These are phyloP conservation scores for Rynchops niger DNA, from an alignment of 2,113 vertebrate species.

Conservation along the genomic window DNA sequence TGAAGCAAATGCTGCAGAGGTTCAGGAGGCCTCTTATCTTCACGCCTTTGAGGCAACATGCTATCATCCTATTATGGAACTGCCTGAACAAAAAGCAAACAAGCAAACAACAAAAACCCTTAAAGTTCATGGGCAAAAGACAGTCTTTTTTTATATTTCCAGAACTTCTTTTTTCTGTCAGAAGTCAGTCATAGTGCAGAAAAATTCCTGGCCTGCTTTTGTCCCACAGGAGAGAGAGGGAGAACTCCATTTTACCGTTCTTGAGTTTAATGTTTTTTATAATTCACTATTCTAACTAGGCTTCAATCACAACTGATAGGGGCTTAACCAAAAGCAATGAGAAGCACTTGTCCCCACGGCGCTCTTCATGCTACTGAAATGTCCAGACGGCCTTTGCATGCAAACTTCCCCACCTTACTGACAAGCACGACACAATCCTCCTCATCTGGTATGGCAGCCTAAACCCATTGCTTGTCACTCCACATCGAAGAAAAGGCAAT, in stretches of 20 bases:
- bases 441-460: background rate
- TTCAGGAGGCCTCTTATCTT: background rate
- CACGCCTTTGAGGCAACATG: background rate
- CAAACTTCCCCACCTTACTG: background rate
- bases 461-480: slow-evolving; percentile 26
- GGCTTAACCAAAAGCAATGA: background rate
- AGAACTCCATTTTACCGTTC: background rate
- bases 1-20: background rate
- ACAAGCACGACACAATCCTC: background rate
- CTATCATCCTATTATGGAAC: background rate
- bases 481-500: slow-evolving; percentile 2
- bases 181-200: background rate
- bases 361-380: background rate
- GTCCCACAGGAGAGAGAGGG: background rate
- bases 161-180: background rate
- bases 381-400: background rate
- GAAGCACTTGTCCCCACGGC: background rate
- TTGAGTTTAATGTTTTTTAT: background rate
- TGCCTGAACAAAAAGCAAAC: background rate
- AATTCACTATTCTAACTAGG: background rate
- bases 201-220: background rate
- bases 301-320: background rate
- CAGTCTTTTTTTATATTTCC: background rate
- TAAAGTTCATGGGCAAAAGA: background rate
- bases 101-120: background rate